These are phyloP conservation scores for Grammomys dolichurus DNA, from an alignment of 2,113 vertebrate species.

Conservation along the genomic window DNA sequence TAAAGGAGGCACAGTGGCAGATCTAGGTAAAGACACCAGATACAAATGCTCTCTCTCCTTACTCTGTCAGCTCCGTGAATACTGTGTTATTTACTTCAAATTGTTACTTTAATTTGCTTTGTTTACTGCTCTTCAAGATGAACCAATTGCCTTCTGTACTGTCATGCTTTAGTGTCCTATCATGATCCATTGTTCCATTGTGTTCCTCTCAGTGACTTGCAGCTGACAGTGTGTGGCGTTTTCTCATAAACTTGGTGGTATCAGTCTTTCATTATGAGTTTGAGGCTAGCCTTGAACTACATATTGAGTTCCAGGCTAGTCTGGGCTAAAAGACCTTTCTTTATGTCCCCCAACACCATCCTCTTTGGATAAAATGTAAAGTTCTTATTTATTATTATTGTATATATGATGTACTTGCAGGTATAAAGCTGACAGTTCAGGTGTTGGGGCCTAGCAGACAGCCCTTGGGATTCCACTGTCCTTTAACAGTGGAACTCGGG, in stretches of 20 bases:
- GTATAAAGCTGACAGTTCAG: too few relatives aligned
- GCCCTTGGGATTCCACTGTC: not conserved
- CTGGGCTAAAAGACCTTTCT: not conserved
- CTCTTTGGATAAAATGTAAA: not conserved
- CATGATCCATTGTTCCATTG: not conserved
- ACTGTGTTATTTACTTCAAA: not conserved
- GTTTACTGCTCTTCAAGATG: not conserved
- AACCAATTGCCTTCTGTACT: not conserved
- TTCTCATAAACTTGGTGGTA: not conserved
- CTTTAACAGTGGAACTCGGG: not conserved
- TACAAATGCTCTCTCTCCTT: not conserved
- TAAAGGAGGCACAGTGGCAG: conserved; percentile 95
- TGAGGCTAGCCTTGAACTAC: not conserved
- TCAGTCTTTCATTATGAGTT: not conserved
- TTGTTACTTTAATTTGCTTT: rapidly evolving
- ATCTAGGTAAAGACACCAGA: conserved; percentile 89
- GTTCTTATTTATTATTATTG: not conserved
- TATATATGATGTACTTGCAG: not conserved
- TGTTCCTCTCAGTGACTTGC: not conserved
- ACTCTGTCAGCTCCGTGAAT: not conserved
- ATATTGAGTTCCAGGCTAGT: not conserved
- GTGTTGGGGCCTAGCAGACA: not conserved
- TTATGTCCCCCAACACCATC: too few relatives aligned
- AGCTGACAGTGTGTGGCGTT: not conserved
- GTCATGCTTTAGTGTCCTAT: not conserved